Conservation (phyloP, 2,113 vertebrate species). For the Nesoenas mayeri region DNA sequence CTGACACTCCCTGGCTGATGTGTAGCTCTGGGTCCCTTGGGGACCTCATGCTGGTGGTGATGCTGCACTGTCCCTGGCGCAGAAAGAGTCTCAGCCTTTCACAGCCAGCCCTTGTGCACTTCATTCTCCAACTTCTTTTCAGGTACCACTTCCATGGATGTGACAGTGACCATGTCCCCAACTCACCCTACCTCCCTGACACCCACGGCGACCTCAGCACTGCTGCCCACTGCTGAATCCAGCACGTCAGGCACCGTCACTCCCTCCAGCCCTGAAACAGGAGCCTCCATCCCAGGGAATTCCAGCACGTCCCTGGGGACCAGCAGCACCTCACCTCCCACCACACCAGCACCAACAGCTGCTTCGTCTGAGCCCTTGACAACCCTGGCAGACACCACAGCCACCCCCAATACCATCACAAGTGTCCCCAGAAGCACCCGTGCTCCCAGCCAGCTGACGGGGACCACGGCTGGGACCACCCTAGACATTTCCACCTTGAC, state of each 20-base stretch:
- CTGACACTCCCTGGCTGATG: accelerated
- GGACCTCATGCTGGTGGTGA: neutral
- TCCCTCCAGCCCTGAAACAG: neutral
- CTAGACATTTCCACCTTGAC: neutral
- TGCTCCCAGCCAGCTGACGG: neutral
- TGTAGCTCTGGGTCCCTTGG: accelerated
- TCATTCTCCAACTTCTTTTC: neutral
- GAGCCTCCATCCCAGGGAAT: neutral
- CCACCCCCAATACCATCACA: neutral
- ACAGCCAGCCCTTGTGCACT: neutral
- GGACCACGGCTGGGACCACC: neutral
- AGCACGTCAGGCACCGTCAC: neutral
- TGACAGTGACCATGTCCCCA: neutral
- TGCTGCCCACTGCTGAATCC: neutral
- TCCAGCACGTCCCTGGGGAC: neutral
- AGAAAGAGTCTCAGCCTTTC: neutral
- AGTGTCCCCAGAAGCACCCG: accelerated
- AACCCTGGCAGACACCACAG: neutral
- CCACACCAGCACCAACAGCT: accelerated
- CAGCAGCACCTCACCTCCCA: neutral
- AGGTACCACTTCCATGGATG: neutral
- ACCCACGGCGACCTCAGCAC: neutral
- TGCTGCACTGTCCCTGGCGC: neutral
- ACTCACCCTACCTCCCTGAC: neutral
- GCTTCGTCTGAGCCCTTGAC: accelerated